phyloP scores from a whole-genome alignment of 2,888 invertebrate genomes.

The Ceriagrion tenellum region DNA sequence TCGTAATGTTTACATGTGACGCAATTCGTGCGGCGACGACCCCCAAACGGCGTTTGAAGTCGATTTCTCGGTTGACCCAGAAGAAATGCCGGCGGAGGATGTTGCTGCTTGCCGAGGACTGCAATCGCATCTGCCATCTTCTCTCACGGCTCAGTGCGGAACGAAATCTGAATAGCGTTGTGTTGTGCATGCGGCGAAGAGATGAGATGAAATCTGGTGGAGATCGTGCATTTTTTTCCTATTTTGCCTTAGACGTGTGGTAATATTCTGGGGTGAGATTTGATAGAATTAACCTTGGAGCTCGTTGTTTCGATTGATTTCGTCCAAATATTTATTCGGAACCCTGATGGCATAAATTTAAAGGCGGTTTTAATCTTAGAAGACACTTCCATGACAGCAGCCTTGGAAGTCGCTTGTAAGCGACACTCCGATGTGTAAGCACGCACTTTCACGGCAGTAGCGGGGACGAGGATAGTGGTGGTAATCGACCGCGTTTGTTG shows the following conservation, averaged over 20 bases:
- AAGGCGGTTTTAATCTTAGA: too few species aligned
- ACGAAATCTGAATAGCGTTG: neutral
- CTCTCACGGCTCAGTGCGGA: neutral
- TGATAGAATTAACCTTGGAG: neutral
- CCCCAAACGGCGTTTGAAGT: neutral
- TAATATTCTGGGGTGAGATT: neutral
- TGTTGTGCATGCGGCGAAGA: neutral
- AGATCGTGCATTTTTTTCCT: neutral
- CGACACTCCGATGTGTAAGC: too few species aligned
- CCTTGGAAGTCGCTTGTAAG: too few species aligned
- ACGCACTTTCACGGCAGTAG: too few species aligned
- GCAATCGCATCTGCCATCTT: neutral
- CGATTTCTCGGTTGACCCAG: neutral
- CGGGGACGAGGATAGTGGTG: too few species aligned
- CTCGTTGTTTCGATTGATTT: neutral
- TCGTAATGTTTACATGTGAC: neutral
- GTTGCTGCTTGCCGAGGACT: neutral
- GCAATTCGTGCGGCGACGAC: neutral
- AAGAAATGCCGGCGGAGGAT: neutral
- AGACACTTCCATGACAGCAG: too few species aligned
- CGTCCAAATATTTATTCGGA: neutral
- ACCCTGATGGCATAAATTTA: neutral
- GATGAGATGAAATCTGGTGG: neutral
- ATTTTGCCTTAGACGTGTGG: neutral
- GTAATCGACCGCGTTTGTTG: too few species aligned